Evolutionary conservation across 2,888 invertebrate genomes (phyloP), one percentile per base, ranked within the genome.

Genomic region (Polymixis lichenea): DNA sequence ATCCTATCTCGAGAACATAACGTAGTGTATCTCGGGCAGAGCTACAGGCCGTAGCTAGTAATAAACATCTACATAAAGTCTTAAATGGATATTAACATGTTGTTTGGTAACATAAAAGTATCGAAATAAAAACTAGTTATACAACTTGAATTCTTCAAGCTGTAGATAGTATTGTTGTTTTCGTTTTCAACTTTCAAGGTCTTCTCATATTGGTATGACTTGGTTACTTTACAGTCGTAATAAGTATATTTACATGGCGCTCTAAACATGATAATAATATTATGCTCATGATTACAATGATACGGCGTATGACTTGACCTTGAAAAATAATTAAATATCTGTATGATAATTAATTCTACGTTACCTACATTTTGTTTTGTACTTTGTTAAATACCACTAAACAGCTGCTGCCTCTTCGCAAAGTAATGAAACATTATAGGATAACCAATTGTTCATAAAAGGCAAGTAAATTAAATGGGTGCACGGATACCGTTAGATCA

Each of bases 141-240:
- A 79, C 83, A 62, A 76, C 66, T 66, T 62, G 22, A 65, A 75
- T 82, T 56, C 43, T 61, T 43, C 66, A 62, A 53, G 61, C 28
- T 62, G 53, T 77, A 28, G n/a, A 76, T 82, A 82, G 49, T 55
- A 66, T 65, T 82, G 65, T 82, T 82, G 77, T 5, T 79, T 79
- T 79, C 62, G 61, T 82, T 82, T 82, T 68, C 66, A 82, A 77
- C 56, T 77, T 67, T 68, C 78, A 79, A 79, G 78, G 78, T 68
- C 78, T 68, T 68, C 51, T 67, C 49, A 8, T 77, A 53, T 83
- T 68, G 25, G 77, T 83, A 67, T 46, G 62, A 77, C 49, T 76
- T 65, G 56, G 73, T 46, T 51, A 61, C 28, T 61, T 51, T 58
- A 56, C 43, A 65, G 22, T 53, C 32, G 17, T 60, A 46, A 56